phyloP scores from a whole-genome alignment of 1,140 invertebrate species.

The Frieseomelitta varia region DNA sequence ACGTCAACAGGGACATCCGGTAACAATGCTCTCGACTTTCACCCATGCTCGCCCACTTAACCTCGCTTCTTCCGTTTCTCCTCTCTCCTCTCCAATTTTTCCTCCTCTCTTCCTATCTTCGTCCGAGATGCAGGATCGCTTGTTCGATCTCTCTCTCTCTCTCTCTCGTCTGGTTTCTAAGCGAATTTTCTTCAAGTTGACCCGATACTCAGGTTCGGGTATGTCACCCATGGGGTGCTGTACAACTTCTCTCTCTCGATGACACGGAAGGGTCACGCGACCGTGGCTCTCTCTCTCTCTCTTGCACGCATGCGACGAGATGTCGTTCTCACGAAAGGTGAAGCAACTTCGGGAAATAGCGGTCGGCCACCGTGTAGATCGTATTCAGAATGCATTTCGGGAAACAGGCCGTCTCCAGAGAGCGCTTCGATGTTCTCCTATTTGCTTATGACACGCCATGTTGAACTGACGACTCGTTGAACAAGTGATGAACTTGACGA shows the following conservation, averaged over 20 bases:
- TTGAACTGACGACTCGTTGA: slow-evolving; percentile 8
- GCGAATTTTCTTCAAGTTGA: slow-evolving; percentile 41
- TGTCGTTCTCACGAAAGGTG: slow-evolving; percentile 33
- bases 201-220: slow-evolving; percentile 42
- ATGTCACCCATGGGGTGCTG: slow-evolving; percentile 42
- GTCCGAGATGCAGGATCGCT: too few relatives aligned
- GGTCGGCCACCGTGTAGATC: neutral
- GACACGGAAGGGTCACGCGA: slow-evolving; percentile 42
- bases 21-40: slow-evolving; percentile 74
- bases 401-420: slow-evolving; percentile 11
- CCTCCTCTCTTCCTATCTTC: too few relatives aligned
- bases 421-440: neutral
- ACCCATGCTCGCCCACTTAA: neutral
- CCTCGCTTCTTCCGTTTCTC: neutral
- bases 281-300: neutral
- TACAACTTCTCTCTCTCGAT: slow-evolving; percentile 7
- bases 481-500: neutral
- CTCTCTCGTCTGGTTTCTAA: neutral
- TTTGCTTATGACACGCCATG: neutral
- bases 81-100: too few relatives aligned
- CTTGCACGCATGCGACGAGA: neutral
- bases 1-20: slow-evolving; percentile 74
- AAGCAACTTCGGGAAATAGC: slow-evolving; percentile 18
- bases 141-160: neutral
- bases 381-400: slow-evolving; percentile 35